Base-by-base conservation (phyloP, 2,797 vertebrate species). In the Harpagifer antarcticus region DNA sequence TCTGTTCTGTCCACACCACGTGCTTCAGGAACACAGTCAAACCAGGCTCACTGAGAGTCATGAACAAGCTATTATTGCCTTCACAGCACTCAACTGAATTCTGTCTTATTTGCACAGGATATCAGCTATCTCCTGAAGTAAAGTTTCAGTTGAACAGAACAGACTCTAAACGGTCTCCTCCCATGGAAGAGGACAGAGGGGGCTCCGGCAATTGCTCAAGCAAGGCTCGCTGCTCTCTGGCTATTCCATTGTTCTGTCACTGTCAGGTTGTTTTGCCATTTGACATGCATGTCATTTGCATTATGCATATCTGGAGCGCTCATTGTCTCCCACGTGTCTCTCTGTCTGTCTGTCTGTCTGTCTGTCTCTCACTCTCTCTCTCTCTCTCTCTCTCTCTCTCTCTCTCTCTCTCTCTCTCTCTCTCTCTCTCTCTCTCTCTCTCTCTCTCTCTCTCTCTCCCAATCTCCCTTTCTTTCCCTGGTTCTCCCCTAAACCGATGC, bases 221-320 rank as follows among this genome's bases (percentile, higher is more conserved):
- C 73, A 64, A 58, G 81, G 77, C 72, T 86, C 72, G 71, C 78
- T 40, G 77, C 88, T 88, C 91, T 87, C 83, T 79, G 88, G 82
- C 87, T 80, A 74, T 82, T 83, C 91, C 86, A 90, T 94, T 93
- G 89, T 94, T 90, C 93, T 92, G 90, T 92, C 89, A 89, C 86
- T 92, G 91, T 89, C 92, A 89, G 82, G 95, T 94, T 94, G 88
- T 93, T 90, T 93, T 90, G 83, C 90, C 82, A 84, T 93, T 90
- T 93, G 89, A 92, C 89, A 92, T 92, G 90, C 90, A 90, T 91
- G 89, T 94, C 93, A 92, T 93, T 93, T 93, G 87, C 93, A 94
- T 93, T 93, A 92, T 94, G 89, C 89, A 92, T 92, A 93, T 93
- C 88, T 86, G 64, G 60, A 88, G 78, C 72, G 48, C 72, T 57